A percentile compares a stretch with the other conserved stretches of the same genome.
These are phyloP conservation scores for Urocolius indicus DNA, from an alignment of 2,113 vertebrate genomes.

Conservation along the genomic window DNA sequence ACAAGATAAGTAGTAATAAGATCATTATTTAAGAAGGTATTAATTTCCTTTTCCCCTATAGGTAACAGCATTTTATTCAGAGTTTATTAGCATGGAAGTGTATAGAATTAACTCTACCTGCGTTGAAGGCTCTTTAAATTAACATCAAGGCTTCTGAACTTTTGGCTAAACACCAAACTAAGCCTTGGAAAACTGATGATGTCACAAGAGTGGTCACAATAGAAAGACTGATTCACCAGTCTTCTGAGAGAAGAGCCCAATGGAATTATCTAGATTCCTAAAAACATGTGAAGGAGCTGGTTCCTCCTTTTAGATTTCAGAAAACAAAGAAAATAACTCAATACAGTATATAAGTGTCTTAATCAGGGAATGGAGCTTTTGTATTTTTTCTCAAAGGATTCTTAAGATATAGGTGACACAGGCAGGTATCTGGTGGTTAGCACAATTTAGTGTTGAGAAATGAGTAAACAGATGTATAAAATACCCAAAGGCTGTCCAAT, in stretches of 20 bases:
- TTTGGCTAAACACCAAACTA: background rate
- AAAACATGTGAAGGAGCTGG: background rate
- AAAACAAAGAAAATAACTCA: background rate
- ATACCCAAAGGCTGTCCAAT: background rate
- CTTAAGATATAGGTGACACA: background rate
- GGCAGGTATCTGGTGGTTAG: background rate
- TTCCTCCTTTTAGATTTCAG: background rate
- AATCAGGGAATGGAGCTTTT: background rate
- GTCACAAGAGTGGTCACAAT: background rate
- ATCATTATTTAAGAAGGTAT: slow-evolving; percentile 60
- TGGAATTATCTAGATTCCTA: background rate
- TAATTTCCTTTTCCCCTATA: slow-evolving; percentile 30
- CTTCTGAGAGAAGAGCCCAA: background rate
- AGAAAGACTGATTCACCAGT: background rate
- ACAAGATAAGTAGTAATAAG: slow-evolving; percentile 66
- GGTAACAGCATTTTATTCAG: slow-evolving; percentile 59
- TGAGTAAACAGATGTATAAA: background rate
- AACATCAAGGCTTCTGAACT: background rate
- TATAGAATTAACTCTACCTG: slow-evolving; percentile 55
- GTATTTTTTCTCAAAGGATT: background rate
- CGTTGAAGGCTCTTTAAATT: slow-evolving; percentile 6
- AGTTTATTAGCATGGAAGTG: slow-evolving; percentile 27
- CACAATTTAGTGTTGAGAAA: background rate
- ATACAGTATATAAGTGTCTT: background rate
- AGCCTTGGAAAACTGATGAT: background rate